These are phyloP conservation scores for Miniopterus natalensis DNA, from an alignment of 2,113 vertebrate species.

Conservation along the genomic window DNA sequence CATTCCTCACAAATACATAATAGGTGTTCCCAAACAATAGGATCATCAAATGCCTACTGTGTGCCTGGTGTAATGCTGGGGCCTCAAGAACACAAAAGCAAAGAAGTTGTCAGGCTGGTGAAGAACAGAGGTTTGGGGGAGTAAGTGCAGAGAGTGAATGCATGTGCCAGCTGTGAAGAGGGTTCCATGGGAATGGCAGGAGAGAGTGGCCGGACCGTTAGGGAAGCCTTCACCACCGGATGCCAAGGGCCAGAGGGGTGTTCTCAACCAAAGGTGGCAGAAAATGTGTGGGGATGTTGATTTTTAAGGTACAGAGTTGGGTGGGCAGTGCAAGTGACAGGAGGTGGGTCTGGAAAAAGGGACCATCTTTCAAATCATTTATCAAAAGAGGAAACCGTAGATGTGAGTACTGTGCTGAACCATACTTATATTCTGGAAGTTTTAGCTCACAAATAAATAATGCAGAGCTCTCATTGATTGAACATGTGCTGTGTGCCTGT, in stretches of 20 bases:
- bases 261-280: neutral
- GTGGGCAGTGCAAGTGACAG: neutral
- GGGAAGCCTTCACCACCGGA: neutral
- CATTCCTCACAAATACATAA: neutral
- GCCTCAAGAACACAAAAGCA: neutral
- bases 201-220: neutral
- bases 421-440: neutral
- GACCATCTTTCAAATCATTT: neutral
- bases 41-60: neutral
- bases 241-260: neutral
- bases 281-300: neutral
- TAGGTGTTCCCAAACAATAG: neutral
- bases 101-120: neutral
- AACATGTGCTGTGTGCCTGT: neutral
- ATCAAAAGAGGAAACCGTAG: neutral
- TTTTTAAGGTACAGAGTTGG: neutral
- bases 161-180: fast-evolving
- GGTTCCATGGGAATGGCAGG: neutral
- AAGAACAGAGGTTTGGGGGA: neutral
- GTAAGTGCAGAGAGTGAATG: fast-evolving
- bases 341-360: neutral
- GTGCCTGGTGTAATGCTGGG: neutral
- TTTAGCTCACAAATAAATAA: neutral
- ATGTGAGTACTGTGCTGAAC: no score
- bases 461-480: neutral